Conservation (phyloP, 64 coral and sea anemone species). For the Montipora capricornis region DNA sequence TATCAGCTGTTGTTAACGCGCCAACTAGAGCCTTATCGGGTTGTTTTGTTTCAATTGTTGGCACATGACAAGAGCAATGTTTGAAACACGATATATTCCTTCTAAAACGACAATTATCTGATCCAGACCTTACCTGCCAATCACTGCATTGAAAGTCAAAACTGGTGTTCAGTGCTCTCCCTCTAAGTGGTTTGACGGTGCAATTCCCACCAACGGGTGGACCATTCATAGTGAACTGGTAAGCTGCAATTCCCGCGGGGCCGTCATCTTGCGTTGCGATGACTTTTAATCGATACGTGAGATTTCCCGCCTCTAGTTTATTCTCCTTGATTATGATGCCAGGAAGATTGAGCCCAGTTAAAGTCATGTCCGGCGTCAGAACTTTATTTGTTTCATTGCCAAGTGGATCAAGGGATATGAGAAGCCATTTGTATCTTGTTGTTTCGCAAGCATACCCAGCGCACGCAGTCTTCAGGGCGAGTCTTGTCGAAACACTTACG, state of each 20-base stretch:
- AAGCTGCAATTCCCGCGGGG: constrained; percentile 62
- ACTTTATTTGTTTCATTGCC: neutral
- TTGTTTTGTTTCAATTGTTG: too few species aligned
- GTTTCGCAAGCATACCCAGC: neutral
- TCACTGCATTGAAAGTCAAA: constrained; percentile 59
- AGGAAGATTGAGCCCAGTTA: constrained; percentile 54
- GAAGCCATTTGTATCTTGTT: neutral
- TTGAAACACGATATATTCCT: neutral
- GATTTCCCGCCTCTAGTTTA: neutral
- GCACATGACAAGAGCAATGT: too few species aligned
- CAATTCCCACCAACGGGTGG: constrained; percentile 49
- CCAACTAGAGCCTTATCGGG: too few species aligned
- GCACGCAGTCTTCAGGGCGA: constrained; percentile 66
- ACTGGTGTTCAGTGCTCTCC: constrained; percentile 58
- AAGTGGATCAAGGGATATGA: neutral
- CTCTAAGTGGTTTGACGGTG: constrained; percentile 41
- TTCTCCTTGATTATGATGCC: constrained; percentile 63
- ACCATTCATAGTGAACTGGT: constrained; percentile 74
- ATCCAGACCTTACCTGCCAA: constrained; percentile 25
- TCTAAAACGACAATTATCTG: too few species aligned
- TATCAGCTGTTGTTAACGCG: too few species aligned
- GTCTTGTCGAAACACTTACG: constrained; percentile 49
- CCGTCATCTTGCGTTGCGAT: neutral
- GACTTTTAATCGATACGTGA: constrained; percentile 62
- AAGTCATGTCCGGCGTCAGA: constrained; percentile 20